phyloP scores from a whole-genome alignment of 2,888 invertebrate genomes.

The Octodonta nipae region DNA sequence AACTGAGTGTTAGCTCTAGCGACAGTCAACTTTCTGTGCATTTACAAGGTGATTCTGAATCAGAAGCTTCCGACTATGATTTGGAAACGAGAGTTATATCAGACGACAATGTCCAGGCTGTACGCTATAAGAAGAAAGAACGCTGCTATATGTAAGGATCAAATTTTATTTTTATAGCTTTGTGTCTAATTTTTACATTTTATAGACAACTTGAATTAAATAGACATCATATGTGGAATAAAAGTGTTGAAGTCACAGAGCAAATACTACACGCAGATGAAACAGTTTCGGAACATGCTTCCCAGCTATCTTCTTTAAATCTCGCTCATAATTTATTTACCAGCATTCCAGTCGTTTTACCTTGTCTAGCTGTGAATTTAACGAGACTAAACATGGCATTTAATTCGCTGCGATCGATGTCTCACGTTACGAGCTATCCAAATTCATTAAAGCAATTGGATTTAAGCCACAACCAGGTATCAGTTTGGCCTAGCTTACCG shows the following conservation, averaged over 20 bases:
- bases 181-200: slow-evolving; percentile 7
- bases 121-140: slow-evolving; percentile 32
- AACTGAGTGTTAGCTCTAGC: slow-evolving; percentile 33
- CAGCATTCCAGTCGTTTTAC: slow-evolving; percentile 72
- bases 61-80: slow-evolving; percentile 29
- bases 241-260: slow-evolving; percentile 51
- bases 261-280: slow-evolving; percentile 47
- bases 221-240: slow-evolving; percentile 67
- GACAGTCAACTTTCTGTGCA: slow-evolving; percentile 35
- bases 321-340: slow-evolving; percentile 83
- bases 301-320: slow-evolving; percentile 63
- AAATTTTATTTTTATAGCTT: background rate
- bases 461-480: slow-evolving; percentile 81
- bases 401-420: slow-evolving; percentile 69
- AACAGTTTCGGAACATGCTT: slow-evolving; percentile 44
- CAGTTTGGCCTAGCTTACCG: slow-evolving; percentile 78
- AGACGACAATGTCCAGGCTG: slow-evolving; percentile 27
- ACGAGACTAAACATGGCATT: slow-evolving; percentile 82
- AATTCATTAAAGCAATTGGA: slow-evolving; percentile 80
- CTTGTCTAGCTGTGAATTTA: slow-evolving; percentile 79
- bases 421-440: slow-evolving; percentile 81
- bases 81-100: slow-evolving; percentile 22
- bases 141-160: slow-evolving; percentile 29
- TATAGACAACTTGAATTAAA: slow-evolving; percentile 48
- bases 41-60: slow-evolving; percentile 27